phyloP scores from a whole-genome alignment of 2,797 vertebrate species.

The Cirrhinus mrigala region DNA sequence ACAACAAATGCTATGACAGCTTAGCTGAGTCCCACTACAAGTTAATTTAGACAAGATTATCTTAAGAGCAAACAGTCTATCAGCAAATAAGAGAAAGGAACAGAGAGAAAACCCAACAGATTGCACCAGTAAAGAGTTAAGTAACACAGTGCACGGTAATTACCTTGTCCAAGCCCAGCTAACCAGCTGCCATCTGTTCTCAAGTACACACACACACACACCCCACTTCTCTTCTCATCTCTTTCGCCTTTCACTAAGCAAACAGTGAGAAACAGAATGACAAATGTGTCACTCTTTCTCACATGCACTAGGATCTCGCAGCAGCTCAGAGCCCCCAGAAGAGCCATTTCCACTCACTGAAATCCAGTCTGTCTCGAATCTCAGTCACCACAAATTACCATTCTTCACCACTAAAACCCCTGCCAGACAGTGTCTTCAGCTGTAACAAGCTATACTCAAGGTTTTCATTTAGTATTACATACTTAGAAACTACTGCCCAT shows the following conservation, averaged over 20 bases:
- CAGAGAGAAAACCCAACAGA: slow-evolving; percentile 67
- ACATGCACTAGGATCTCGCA: slow-evolving; percentile 30
- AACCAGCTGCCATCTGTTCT: slow-evolving; percentile 82
- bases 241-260: slow-evolving; percentile 52
- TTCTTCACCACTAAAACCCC: slow-evolving; percentile 18
- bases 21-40: neutral
- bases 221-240: slow-evolving; percentile 53
- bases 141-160: slow-evolving; percentile 80
- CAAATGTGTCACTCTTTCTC: slow-evolving; percentile 45
- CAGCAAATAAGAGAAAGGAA: slow-evolving; percentile 11
- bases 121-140: slow-evolving; percentile 78
- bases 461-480: neutral
- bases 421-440: neutral
- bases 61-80: slow-evolving; percentile 26
- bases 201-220: slow-evolving; percentile 51
- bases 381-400: slow-evolving; percentile 25
- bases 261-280: slow-evolving; percentile 52
- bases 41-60: slow-evolving; percentile 16
- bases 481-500: neutral
- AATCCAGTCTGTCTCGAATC: slow-evolving; percentile 2
- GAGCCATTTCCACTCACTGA: slow-evolving; percentile 27
- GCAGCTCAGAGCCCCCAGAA: slow-evolving; percentile 56
- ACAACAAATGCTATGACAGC: slow-evolving; percentile 11
- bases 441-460: neutral
- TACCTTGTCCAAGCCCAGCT: slow-evolving; percentile 77